Evolutionary conservation across 2,888 invertebrate species (phyloP), one percentile per base, ranked within the genome.

Genomic region (Gasteruption jaculator): DNA sequence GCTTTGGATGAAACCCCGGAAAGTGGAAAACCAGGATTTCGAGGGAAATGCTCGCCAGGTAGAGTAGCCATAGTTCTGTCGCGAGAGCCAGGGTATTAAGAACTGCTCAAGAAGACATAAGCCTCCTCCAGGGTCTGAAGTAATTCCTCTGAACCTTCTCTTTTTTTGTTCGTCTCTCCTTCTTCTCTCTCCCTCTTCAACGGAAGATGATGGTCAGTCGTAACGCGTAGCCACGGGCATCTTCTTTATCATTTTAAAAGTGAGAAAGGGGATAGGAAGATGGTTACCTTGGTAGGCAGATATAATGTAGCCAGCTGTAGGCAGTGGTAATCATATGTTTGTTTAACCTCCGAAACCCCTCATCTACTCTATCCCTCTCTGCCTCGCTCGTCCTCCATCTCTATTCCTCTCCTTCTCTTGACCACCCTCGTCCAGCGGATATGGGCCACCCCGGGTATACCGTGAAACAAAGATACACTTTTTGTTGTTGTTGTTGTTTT

Each of bases 311-410:
- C 66, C 69, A 70, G 69, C 68, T 70, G 69, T 68, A 67, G 68
- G 63, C 63, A 63, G 61, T 50, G 63, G 67, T 70, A 71, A 71
- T 71, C 70, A 68, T 65, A 70, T 71, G 70, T 70, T 71, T 70
- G 70, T 70, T 69, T 70, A 69, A 70, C 68, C 68, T 68, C 65
- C 62, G 60, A 65, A 69, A 67, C 66, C 69, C 64, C 65, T 69
- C 66, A 68, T 68, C 66, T 65, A 57, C 55, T 56, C 57, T 54
- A 52, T 56, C 43, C 36, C 38, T 38, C 33, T 37, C 35, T 22
- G 20, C 18, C 22, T 39, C 41, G 21, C 37, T 35, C 34, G n/a
- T n/a, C 27, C 42, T 40, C 37, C 43, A 39, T 47, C 42, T 41
- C 47, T 21, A n/a, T 40, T 24, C 41, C 38, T 35, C 41, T 41